Percentiles rank a stretch among this genome's conserved stretches.
These are phyloP conservation scores for Paratrypauchen microcephalus DNA, from an alignment of 2,797 vertebrate genomes.

Conservation along the genomic window DNA sequence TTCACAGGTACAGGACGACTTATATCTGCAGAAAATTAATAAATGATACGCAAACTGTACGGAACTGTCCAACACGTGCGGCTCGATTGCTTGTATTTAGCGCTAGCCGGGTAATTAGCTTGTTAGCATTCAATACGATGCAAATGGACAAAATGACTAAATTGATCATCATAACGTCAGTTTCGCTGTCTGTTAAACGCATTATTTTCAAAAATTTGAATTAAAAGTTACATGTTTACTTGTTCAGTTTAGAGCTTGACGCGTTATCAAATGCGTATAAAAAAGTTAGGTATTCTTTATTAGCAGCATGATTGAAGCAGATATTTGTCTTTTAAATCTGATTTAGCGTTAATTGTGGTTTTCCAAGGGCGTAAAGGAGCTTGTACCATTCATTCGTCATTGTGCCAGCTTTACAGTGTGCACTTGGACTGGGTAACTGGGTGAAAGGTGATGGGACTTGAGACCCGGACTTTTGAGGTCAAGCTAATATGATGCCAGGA, in stretches of 20 bases:
- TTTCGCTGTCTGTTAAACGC: not conserved
- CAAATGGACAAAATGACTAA: not conserved
- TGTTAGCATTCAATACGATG: conserved; percentile 6
- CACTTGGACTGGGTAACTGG: conserved; percentile 60
- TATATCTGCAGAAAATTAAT: rapidly evolving
- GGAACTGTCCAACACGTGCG: not conserved
- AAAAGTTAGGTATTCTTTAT: not conserved
- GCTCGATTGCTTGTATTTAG: not conserved
- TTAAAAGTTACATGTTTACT: not conserved
- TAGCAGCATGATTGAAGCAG: not conserved
- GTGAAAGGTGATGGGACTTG: conserved; percentile 66
- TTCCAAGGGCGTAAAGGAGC: not conserved
- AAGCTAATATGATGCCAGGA: conserved; percentile 11
- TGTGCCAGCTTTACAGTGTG: conserved; percentile 20
- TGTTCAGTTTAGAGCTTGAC: not conserved
- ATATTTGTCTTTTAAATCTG: not conserved
- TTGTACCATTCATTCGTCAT: conserved; percentile 26
- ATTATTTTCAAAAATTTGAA: not conserved
- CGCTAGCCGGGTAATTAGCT: conserved; percentile 33
- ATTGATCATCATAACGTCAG: no score
- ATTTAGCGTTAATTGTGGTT: not conserved
- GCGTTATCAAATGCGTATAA: not conserved
- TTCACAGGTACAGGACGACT: conserved; percentile 58
- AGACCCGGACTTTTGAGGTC: conserved; percentile 45
- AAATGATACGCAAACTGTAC: not conserved